Base-by-base conservation (phyloP, 1,140 invertebrate species). In the Lamellibrachia luymesi region DNA sequence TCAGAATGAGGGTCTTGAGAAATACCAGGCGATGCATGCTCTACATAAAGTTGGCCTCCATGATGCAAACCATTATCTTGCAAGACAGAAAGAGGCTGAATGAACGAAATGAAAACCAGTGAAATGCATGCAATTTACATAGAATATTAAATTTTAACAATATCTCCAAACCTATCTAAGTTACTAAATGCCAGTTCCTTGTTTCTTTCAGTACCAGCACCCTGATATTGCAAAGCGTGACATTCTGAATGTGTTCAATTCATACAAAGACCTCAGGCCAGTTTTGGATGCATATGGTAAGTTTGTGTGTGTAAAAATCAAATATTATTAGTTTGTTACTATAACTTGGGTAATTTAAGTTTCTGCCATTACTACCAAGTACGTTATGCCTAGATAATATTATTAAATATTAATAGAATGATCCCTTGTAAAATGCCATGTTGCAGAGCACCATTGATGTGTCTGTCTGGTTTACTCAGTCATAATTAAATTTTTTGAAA, bases 171-270 rank as follows among this genome's bases (percentile, higher is more conserved):
- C 25, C 64, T 80, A 80, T 22, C 5, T 80, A 80, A 80, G 25
- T 80, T 80, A 22, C 64, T 80, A 22, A 10, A 80, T 22, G 17
- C 64, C 6, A 80, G 64, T 80, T 80, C 13, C 64, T 22, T 91
- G 8, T 91, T 50, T 4, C 10, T 91, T 91, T 13, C 94, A 96
- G 96, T 98, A 98, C 95, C 97, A 97, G 95, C 97, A 98, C 97
- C 97, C 97, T 80, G 98, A 98, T 94, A 97, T 97, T 94, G 97
- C 98, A 13, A 97, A 97, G 94, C 97, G 97, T 95, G 98, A 99
- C 96, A 97, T 98, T 91, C 94, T 97, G 52, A 97, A 96, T 95
- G 97, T 97, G 80, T 96, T 98, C 50, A 97, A 97, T 95, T 96
- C 97, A 93, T 99, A 98, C 96, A 97, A 97, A 95, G 97, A 98